Evolutionary conservation across 2,797 vertebrate species (phyloP).

Genomic region (Clamator glandarius): DNA sequence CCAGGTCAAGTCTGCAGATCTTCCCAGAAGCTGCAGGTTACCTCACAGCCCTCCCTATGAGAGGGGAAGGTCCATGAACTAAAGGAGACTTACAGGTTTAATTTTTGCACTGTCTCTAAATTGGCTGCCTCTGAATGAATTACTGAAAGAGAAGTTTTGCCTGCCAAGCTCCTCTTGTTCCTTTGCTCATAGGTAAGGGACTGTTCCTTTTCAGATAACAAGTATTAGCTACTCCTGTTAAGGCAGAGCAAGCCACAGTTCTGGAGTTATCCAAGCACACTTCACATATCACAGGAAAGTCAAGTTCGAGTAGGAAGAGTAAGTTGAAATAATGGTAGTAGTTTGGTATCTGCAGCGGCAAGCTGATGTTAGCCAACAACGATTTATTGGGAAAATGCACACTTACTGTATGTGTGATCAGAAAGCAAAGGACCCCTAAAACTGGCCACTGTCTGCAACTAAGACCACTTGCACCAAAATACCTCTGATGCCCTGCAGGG

Average conservation of each 20-base stretch:
- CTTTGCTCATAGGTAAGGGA: neutral
- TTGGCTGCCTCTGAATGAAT: too few relatives aligned
- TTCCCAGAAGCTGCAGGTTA: neutral
- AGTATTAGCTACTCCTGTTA: neutral
- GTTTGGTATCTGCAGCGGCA: neutral
- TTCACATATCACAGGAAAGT: neutral
- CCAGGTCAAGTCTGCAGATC: neutral
- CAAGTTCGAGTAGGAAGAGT: neutral
- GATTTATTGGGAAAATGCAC: neutral
- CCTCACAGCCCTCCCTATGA: neutral
- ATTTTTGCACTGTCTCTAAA: neutral
- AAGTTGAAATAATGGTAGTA: neutral
- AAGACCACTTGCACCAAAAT: neutral
- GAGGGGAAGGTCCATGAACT: accelerated
- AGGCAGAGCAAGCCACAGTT: neutral
- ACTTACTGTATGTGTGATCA: neutral
- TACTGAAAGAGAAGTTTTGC: neutral
- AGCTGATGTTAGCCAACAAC: neutral
- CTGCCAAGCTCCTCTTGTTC: neutral
- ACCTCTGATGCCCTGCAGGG: neutral
- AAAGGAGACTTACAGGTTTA: neutral
- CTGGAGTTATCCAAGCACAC: neutral
- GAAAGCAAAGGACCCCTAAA: neutral
- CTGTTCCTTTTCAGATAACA: neutral
- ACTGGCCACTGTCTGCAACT: neutral